These are phyloP conservation scores for Orestias chungarensis DNA, from an alignment of 2,797 vertebrate species.

Conservation along the genomic window DNA sequence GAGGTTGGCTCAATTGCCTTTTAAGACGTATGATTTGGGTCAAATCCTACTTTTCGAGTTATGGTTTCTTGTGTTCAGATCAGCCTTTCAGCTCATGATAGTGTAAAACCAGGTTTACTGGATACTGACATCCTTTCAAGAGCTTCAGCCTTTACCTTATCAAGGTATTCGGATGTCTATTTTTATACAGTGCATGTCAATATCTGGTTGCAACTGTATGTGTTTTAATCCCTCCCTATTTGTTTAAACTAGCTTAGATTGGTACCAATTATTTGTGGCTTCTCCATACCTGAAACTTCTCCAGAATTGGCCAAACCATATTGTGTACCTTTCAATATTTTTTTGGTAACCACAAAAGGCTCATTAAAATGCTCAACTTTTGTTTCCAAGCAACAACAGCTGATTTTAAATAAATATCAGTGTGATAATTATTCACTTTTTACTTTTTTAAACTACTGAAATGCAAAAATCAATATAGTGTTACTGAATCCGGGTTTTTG, in stretches of 20 bases:
- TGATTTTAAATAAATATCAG: too few species aligned
- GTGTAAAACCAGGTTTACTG: neutral
- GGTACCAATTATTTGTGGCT: neutral
- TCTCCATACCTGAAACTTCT: too few species aligned
- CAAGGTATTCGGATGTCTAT: neutral
- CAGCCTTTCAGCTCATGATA: neutral
- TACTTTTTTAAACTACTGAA: too few species aligned
- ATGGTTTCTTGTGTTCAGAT: neutral
- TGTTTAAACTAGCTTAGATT: neutral
- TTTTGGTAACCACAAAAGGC: too few species aligned
- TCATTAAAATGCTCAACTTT: too few species aligned
- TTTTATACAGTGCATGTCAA: neutral
- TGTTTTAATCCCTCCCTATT: neutral
- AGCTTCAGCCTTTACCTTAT: neutral
- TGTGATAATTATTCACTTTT: too few species aligned
- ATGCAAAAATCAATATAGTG: too few species aligned
- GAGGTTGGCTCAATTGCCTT: neutral
- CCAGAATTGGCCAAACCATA: too few species aligned
- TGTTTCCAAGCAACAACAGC: too few species aligned
- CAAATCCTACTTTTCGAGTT: neutral
- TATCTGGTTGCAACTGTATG: neutral
- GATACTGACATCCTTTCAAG: neutral
- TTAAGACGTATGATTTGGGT: neutral
- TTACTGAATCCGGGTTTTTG: too few species aligned
- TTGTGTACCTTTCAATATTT: too few species aligned